Percentiles rank a stretch among this genome's conserved stretches.
These are phyloP conservation scores for Odocoileus hemionus DNA, from an alignment of 2,113 vertebrate species.

Conservation along the genomic window DNA sequence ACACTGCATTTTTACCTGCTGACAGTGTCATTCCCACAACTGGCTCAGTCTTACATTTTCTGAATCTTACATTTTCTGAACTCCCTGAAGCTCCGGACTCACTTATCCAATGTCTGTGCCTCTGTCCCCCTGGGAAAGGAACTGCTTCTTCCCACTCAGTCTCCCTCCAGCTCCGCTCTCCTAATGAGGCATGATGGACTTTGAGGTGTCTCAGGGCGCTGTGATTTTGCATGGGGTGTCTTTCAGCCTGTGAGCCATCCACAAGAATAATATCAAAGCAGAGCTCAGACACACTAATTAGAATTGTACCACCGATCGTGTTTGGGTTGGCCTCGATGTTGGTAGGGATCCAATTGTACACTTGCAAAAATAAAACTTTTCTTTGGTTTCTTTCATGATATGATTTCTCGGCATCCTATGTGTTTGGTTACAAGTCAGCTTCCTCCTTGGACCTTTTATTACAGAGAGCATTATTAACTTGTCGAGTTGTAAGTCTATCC, in stretches of 20 bases:
- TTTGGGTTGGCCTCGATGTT: constrained; percentile 52
- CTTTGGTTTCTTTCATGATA: constrained; percentile 50
- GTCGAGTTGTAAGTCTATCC: background rate
- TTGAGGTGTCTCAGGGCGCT: background rate
- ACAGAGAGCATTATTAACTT: constrained; percentile 44
- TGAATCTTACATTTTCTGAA: background rate
- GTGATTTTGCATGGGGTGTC: constrained; percentile 19
- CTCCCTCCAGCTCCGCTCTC: background rate
- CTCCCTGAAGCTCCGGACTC: background rate
- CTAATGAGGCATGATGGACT: background rate
- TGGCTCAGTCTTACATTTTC: background rate
- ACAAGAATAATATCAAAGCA: constrained; percentile 7
- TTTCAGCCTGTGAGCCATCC: constrained; percentile 8
- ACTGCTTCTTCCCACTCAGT: background rate
- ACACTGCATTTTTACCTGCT: background rate
- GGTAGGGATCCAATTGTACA: constrained; percentile 31
- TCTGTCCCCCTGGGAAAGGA: background rate
- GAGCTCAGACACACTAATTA: constrained; percentile 26
- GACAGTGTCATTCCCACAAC: background rate
- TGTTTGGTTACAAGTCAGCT: constrained; percentile 4
- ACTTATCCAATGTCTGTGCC: background rate
- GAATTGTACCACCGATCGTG: background rate
- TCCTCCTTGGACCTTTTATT: background rate
- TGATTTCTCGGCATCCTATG: constrained; percentile 13
- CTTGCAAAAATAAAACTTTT: constrained; percentile 57